Conservation (phyloP, 2,113 vertebrate genomes). For the Nymphicus hollandicus region DNA sequence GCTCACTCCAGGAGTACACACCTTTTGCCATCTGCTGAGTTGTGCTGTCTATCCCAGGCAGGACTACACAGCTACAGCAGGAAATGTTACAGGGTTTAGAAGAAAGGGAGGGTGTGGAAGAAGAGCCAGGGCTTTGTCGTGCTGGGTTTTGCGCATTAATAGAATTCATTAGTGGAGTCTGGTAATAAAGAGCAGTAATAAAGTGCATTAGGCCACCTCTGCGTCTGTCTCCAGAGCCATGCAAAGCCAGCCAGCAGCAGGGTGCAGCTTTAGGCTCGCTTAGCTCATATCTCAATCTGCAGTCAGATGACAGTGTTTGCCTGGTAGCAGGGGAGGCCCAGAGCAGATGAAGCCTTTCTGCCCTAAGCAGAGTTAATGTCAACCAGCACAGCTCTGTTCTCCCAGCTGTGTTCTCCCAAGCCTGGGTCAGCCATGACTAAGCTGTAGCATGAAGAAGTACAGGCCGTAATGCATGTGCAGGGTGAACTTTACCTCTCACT, state of each 20-base stretch:
- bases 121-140: conserved; percentile 11
- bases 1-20: accelerated
- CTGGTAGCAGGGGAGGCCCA: background rate
- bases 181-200: background rate
- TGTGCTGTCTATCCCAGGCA: background rate
- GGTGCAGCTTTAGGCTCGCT: background rate
- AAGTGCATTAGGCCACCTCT: background rate
- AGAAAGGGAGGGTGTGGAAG: background rate
- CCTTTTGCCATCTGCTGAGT: background rate
- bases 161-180: background rate
- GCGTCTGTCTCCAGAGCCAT: background rate
- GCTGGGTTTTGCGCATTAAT: background rate
- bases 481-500: background rate
- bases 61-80: background rate
- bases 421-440: background rate
- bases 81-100: background rate
- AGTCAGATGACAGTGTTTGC: background rate
- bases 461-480: background rate
- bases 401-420: background rate
- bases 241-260: background rate
- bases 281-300: background rate
- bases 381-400: background rate
- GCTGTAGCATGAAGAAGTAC: background rate
- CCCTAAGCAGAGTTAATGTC: background rate
- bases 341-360: background rate